These are phyloP conservation scores for Neodon shergylaensis DNA, from an alignment of 2,113 vertebrate species.

Conservation along the genomic window DNA sequence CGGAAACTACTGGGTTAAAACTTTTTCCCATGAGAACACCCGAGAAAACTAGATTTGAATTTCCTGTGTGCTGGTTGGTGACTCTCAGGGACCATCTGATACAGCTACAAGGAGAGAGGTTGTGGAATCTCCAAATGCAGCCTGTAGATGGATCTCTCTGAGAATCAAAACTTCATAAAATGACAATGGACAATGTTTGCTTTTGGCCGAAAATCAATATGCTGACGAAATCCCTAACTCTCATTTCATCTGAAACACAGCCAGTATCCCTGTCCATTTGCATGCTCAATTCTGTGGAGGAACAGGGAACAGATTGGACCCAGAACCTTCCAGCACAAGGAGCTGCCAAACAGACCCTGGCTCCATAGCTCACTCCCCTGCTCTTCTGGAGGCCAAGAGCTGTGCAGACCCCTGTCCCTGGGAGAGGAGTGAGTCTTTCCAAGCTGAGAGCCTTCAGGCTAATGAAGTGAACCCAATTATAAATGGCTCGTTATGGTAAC, in stretches of 20 bases:
- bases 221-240: conserved; percentile 57
- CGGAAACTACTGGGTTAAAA: neutral
- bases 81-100: neutral
- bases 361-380: neutral
- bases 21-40: neutral
- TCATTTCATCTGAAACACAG: conserved; percentile 44
- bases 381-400: conserved; percentile 46
- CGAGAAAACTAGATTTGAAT: neutral
- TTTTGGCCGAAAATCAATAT: conserved; percentile 50
- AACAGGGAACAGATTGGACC: conserved; percentile 61
- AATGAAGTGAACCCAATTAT: conserved; percentile 77
- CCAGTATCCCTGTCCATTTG: conserved; percentile 37
- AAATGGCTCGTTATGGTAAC: conserved; percentile 71
- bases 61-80: neutral
- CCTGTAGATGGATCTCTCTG: neutral
- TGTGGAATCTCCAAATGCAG: neutral
- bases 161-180: conserved; percentile 44
- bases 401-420: neutral
- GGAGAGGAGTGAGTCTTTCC: conserved; percentile 59
- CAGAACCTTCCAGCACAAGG: neutral
- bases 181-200: conserved; percentile 23
- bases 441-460: conserved; percentile 51
- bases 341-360: conserved; percentile 17
- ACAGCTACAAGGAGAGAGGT: neutral
- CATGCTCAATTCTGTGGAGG: neutral